These are phyloP conservation scores for Eristalis pertinax DNA, from an alignment of 2,888 invertebrate genomes.

Conservation along the genomic window DNA sequence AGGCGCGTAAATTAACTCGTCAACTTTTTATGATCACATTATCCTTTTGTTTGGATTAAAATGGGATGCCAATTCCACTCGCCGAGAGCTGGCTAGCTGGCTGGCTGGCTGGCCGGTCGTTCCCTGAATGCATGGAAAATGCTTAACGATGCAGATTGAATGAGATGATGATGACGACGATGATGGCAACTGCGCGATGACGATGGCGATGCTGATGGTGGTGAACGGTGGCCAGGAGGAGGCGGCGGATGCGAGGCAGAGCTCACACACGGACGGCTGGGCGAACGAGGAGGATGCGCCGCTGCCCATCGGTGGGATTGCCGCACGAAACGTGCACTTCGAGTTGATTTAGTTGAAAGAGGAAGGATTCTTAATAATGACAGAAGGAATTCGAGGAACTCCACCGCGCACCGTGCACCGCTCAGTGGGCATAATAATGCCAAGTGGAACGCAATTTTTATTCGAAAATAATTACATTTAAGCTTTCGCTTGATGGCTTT, in stretches of 20 bases:
- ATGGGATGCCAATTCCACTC: conserved; percentile 69
- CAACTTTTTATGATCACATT: conserved; percentile 75
- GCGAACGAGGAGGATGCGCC: conserved; percentile 4
- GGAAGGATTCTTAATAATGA: conserved; percentile 72
- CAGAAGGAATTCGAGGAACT: conserved; percentile 73
- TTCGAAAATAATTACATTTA: conserved; percentile 43
- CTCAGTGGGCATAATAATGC: conserved; percentile 50
- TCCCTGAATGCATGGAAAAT: conserved; percentile 38
- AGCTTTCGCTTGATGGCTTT: conserved; percentile 51
- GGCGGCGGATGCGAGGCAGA: too few relatives aligned
- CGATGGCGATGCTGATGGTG: conserved; percentile 2
- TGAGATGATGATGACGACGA: conserved; percentile 37
- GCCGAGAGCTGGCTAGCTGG: neutral
- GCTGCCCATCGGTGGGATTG: conserved; percentile 31
- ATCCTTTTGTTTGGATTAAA: conserved; percentile 73
- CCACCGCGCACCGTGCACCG: conserved; percentile 45
- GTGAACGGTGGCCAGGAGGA: too few relatives aligned
- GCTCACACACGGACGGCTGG: neutral
- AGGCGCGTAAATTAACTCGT: conserved; percentile 76
- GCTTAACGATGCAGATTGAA: conserved; percentile 64
- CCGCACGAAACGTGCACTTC: conserved; percentile 37
- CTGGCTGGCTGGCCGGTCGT: neutral
- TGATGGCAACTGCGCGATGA: conserved; percentile 7
- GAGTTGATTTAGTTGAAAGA: conserved; percentile 67
- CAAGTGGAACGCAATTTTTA: conserved; percentile 48